Evolutionary conservation across 1,140 invertebrate genomes (phyloP).

Genomic region (Limonius californicus): DNA sequence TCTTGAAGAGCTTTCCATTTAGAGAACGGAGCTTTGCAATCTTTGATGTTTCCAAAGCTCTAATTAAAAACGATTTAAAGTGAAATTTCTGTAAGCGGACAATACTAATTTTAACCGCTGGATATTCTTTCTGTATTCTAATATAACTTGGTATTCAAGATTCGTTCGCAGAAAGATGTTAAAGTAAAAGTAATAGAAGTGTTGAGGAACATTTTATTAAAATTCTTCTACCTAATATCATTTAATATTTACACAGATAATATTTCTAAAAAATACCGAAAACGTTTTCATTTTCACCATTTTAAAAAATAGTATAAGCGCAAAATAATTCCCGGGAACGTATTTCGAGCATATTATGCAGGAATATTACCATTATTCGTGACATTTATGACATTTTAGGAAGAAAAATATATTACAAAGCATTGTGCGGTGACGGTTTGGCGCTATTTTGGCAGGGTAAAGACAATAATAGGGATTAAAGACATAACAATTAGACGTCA

Average conservation of each 20-base stretch:
- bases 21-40: neutral
- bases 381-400: conserved; percentile 46
- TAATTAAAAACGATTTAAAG: conserved; percentile 28
- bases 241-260: conserved; percentile 2
- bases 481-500: conserved; percentile 44
- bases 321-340: neutral
- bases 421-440: conserved; percentile 38
- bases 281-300: neutral
- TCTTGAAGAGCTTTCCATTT: conserved; percentile 8
- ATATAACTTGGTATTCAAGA: too few species aligned
- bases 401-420: conserved; percentile 35
- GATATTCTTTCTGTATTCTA: neutral
- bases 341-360: conserved; percentile 16
- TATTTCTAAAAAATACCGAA: neutral
- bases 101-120: neutral
- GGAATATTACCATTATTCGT: conserved; percentile 23
- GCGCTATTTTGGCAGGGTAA: conserved; percentile 35
- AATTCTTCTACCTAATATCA: neutral
- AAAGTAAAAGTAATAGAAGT: too few species aligned
- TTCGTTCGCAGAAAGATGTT: too few species aligned
- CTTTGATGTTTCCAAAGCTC: conserved; percentile 19
- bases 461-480: conserved; percentile 48
- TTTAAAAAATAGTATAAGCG: conserved; percentile 9
- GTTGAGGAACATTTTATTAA: too few species aligned
- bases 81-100: neutral